phyloP scores from a whole-genome alignment of 2,113 vertebrate genomes.

The Pterophyllum scalare region DNA sequence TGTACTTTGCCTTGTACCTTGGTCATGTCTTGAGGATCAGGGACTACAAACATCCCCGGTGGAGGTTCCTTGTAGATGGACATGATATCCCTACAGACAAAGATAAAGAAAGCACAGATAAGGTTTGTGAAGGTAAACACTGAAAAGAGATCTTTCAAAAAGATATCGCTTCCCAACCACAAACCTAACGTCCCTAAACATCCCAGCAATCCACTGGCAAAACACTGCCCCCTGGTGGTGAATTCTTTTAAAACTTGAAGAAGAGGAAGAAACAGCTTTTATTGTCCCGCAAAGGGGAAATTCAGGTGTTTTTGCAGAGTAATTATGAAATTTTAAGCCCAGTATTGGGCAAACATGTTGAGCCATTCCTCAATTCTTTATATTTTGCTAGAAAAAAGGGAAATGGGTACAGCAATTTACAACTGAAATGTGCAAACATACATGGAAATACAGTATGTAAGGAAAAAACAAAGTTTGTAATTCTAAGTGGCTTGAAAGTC shows the following conservation, averaged over 20 bases:
- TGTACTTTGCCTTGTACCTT: conserved; percentile 84
- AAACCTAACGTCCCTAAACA: background rate
- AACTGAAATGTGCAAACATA: no score
- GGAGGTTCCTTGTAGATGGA: conserved; percentile 99
- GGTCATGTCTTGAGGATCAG: conserved; percentile 98
- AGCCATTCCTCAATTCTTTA: no score
- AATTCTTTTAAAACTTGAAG: background rate
- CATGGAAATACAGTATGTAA: no score
- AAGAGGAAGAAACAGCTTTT: no score
- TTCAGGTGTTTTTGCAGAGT: background rate
- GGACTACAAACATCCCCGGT: conserved; percentile 99
- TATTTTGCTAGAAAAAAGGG: no score
- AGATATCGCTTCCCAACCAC: background rate
- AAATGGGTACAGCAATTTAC: no score
- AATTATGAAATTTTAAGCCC: background rate
- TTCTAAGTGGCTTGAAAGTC: no score
- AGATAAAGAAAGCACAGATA: background rate
- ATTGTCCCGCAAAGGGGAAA: no score
- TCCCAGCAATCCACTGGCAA: background rate
- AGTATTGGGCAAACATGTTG: background rate
- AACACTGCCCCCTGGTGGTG: background rate
- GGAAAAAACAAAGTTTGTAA: no score
- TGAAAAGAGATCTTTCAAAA: background rate
- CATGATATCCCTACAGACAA: conserved; percentile 92
- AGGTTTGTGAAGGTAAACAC: background rate